Evolutionary conservation across 2,888 invertebrate species (phyloP).

Genomic region (Diogma glabrata): DNA sequence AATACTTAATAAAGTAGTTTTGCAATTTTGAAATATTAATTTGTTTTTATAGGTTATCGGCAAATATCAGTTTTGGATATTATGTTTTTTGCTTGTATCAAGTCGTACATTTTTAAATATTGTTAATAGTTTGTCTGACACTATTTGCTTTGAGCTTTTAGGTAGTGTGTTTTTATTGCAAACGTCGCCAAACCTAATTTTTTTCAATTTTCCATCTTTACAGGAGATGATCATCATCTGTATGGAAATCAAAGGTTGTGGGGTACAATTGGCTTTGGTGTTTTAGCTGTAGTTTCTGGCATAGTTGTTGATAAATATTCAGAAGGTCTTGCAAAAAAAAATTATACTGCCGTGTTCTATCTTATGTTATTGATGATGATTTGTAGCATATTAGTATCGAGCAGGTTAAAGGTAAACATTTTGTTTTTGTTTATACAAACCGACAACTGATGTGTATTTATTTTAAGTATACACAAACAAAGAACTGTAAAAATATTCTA

Average conservation of each 20-base stretch:
- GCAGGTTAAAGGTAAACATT: too few species aligned
- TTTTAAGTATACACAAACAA: conserved; percentile 50
- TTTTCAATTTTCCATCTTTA: too few species aligned
- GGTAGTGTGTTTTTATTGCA: too few species aligned
- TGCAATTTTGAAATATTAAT: too few species aligned
- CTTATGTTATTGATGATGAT: conserved; percentile 54
- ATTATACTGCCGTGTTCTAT: conserved; percentile 73
- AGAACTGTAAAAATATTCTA: conserved; percentile 52
- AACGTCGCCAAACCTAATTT: too few species aligned
- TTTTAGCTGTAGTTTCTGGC: conserved; percentile 63
- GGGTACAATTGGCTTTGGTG: conserved; percentile 81
- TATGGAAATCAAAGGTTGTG: conserved; percentile 81
- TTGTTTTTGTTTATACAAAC: too few species aligned
- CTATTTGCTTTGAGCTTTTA: conserved; percentile 75
- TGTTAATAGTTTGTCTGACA: conserved; percentile 76
- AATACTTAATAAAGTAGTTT: too few species aligned
- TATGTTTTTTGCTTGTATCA: conserved; percentile 61
- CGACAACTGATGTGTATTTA: too few species aligned
- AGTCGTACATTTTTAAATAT: conserved; percentile 80
- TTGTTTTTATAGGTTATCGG: too few species aligned
- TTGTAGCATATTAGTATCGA: conserved; percentile 54
- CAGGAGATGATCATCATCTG: conserved; percentile 53
- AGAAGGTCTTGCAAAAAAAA: conserved; percentile 48
- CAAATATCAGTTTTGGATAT: conserved; percentile 62
- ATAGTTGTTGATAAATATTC: conserved; percentile 66